Evolutionary conservation across 1,140 invertebrate species (phyloP), one percentile per base, ranked within the genome.

Genomic region (Piezodorus guildinii): DNA sequence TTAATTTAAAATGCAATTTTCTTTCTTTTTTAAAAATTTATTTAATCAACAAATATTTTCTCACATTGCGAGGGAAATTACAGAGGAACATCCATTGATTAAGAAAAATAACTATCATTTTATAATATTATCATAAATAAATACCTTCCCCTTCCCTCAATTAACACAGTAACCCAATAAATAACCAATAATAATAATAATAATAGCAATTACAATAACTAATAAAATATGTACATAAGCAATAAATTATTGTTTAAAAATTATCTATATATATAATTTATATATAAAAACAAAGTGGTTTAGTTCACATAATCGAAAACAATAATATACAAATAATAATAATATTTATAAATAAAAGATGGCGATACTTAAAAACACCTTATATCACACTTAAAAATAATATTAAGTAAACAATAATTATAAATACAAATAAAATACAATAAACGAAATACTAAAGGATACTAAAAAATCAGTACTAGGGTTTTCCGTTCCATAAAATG

Each of bases 1-100:
- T 44, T 17, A 51, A 49, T 62, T 63, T 19, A 63, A 63, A 54
- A 52, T 63, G 30, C 62, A 63, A 19, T 27, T 60, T 60, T 43
- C 19, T 56, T 14, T 56, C 52, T 27, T 23, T 23, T 56, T 23
- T 56, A 10, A 49, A 49, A 49, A 49, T 19, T 49, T 49, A 23
- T 56, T 56, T 23, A 56, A 25, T 56, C 23, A 56, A 56, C 52
- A 56, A 56, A 21, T 56, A 56, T 56, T 23, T 56, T 56, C 52
- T 56, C 52, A 56, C 52, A 56, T 21, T 56, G 52, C 52, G 52
- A 56, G 52, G 52, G 52, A 56, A 56, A 56, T 56, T 56, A 56
- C 15, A 16, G 23, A 56, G 52, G 52, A 56, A 56, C 52, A 25
- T 56, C 19, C 6, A 15, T 23, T n/a, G 15, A 21, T 3, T 23